Evolutionary conservation across 2,888 invertebrate genomes (phyloP).

Genomic region (Eristalinus aeneus): DNA sequence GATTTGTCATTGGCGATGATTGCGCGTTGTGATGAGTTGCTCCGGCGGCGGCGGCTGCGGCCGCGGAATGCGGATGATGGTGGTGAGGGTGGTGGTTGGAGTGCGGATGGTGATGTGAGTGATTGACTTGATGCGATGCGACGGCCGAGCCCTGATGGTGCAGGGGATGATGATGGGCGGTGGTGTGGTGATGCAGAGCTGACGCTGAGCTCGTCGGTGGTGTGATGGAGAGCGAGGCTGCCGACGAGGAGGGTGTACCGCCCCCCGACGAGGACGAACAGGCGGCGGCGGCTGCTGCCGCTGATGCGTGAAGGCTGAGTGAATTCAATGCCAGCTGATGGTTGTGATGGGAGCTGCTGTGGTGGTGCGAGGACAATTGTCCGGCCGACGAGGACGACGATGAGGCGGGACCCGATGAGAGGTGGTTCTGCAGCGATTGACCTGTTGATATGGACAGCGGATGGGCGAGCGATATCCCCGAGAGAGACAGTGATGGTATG

Average conservation of each 20-base stretch:
- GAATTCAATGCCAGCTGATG: constrained; percentile 78
- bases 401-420: constrained; percentile 76
- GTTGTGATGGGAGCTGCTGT: constrained; percentile 73
- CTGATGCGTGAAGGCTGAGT: constrained; percentile 73
- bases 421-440: constrained; percentile 78
- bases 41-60: constrained; percentile 70
- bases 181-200: constrained; percentile 64
- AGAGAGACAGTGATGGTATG: constrained; percentile 80
- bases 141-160: constrained; percentile 64
- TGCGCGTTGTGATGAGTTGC: constrained; percentile 79
- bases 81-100: constrained; percentile 74
- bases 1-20: constrained; percentile 79
- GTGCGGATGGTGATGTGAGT: constrained; percentile 74
- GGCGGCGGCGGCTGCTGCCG: constrained; percentile 64
- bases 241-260: constrained; percentile 69
- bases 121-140: constrained; percentile 72
- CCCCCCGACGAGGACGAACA: constrained; percentile 62
- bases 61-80: constrained; percentile 73
- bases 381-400: constrained; percentile 74
- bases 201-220: constrained; percentile 71
- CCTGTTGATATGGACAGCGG: constrained; percentile 77
- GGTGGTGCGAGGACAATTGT: constrained; percentile 72
- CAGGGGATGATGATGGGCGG: constrained; percentile 69
- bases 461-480: constrained; percentile 80
- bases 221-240: constrained; percentile 61